Evolutionary conservation across 2,113 vertebrate species (phyloP).

Genomic region (Elgaria multicarinata): DNA sequence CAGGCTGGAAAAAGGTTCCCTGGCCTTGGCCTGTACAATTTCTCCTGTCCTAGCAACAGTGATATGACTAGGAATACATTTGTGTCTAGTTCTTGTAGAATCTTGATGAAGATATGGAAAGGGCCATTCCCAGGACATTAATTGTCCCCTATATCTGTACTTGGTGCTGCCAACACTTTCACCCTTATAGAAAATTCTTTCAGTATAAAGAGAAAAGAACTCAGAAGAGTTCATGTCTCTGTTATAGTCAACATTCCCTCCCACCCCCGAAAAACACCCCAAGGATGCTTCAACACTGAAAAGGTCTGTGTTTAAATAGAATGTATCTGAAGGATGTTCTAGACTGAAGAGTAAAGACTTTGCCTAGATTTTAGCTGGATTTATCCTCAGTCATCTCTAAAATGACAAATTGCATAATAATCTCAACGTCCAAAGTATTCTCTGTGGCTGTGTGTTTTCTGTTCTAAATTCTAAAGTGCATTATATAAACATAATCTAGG

Average conservation of each 20-base stretch:
- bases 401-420: slow-evolving; percentile 21
- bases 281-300: background rate
- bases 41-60: background rate
- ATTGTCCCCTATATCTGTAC: background rate
- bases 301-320: rapidly evolving
- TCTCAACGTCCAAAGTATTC: slow-evolving; percentile 19
- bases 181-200: background rate
- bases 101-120: background rate
- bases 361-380: slow-evolving; percentile 28
- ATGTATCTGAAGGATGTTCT: background rate
- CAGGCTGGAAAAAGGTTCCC: too few relatives aligned
- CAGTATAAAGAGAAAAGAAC: slow-evolving; percentile 12
- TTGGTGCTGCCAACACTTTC: background rate
- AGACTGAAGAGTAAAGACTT: background rate
- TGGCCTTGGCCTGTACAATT: background rate
- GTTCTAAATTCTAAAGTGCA: slow-evolving; percentile 46
- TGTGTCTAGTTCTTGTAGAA: background rate
- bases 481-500: slow-evolving; percentile 37
- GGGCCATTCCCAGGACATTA: background rate
- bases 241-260: background rate
- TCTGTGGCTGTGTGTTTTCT: slow-evolving; percentile 9
- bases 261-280: background rate
- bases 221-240: background rate
- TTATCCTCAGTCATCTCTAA: slow-evolving; percentile 19
- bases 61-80: background rate